Evolutionary conservation across 2,888 invertebrate species (phyloP).

Genomic region (Tridacna gigas): DNA sequence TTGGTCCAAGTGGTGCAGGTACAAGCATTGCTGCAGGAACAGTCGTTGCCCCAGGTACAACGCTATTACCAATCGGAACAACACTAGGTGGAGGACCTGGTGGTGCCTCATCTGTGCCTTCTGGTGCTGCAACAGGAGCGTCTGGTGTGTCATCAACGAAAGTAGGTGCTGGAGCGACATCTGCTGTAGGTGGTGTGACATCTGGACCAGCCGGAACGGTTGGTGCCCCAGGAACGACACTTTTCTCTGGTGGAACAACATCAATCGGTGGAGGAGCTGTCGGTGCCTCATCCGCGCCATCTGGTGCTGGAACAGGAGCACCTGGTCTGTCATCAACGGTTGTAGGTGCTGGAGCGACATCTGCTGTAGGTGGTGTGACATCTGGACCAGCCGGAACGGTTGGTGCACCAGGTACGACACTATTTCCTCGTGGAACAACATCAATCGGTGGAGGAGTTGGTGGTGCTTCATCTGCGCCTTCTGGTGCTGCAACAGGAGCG

Average conservation of each 20-base stretch:
- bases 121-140: not conserved
- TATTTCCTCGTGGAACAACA: not conserved
- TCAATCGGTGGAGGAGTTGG: not conserved
- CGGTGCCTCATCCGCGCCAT: not conserved
- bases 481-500: not conserved
- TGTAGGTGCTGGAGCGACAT: not conserved
- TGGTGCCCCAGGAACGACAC: conserved; percentile 6
- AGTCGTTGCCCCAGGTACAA: conserved; percentile 1
- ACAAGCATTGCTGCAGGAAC: not conserved
- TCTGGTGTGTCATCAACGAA: not conserved
- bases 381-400: not conserved
- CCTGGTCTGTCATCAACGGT: too few species aligned
- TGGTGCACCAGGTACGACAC: not conserved
- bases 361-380: not conserved
- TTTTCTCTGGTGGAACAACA: not conserved
- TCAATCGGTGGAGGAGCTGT: not conserved
- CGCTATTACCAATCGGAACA: not conserved
- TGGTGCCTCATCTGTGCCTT: not conserved
- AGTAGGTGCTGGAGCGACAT: not conserved
- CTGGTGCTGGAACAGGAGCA: not conserved
- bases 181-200: not conserved
- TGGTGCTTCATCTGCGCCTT: not conserved
- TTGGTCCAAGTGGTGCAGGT: not conserved
- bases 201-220: not conserved
- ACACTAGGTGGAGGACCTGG: not conserved